These are phyloP conservation scores for Nomada ruficornis DNA, from an alignment of 2,888 invertebrate genomes.

Conservation along the genomic window DNA sequence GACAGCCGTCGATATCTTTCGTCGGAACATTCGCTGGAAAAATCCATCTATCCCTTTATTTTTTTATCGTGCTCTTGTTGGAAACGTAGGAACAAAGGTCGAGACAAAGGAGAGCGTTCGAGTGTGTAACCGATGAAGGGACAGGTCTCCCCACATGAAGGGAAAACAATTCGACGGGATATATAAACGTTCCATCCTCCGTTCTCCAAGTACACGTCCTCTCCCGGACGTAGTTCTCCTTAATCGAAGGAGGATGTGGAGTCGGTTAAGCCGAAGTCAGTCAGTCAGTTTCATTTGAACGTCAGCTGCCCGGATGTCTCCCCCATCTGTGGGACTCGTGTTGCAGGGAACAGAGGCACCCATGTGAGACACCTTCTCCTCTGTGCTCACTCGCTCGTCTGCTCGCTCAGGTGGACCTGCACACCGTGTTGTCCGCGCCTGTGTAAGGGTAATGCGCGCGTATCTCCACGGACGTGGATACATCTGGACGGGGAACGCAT, in stretches of 20 bases:
- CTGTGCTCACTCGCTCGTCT: slow-evolving; percentile 74
- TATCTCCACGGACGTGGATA: slow-evolving; percentile 66
- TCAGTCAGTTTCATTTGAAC: slow-evolving; percentile 83
- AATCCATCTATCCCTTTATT: too few relatives aligned
- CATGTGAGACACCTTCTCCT: slow-evolving; percentile 84
- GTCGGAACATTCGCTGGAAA: too few relatives aligned
- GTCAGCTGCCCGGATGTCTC: slow-evolving; percentile 85
- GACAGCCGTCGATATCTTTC: too few relatives aligned
- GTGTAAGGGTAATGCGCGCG: slow-evolving; percentile 61
- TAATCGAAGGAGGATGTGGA: slow-evolving; percentile 84
- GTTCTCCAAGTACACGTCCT: slow-evolving; percentile 47
- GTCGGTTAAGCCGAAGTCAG: slow-evolving; percentile 84
- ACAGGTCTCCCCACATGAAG: background rate
- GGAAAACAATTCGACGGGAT: slow-evolving; percentile 56
- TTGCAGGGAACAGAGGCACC: slow-evolving; percentile 83
- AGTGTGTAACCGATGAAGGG: slow-evolving; percentile 29
- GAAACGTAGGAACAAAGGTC: slow-evolving; percentile 1
- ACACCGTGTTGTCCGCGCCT: slow-evolving; percentile 60
- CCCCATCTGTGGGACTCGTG: slow-evolving; percentile 83
- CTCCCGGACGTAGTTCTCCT: slow-evolving; percentile 83
- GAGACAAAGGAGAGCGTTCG: slow-evolving; percentile 24
- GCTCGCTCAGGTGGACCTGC: slow-evolving; percentile 81
- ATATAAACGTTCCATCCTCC: slow-evolving; percentile 55
- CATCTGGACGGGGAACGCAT: slow-evolving; percentile 66
- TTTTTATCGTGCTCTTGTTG: background rate